Percentiles rank a stretch among this genome's conserved stretches.
These are phyloP conservation scores for Masticophis lateralis DNA, from an alignment of 2,797 vertebrate species.

Conservation along the genomic window DNA sequence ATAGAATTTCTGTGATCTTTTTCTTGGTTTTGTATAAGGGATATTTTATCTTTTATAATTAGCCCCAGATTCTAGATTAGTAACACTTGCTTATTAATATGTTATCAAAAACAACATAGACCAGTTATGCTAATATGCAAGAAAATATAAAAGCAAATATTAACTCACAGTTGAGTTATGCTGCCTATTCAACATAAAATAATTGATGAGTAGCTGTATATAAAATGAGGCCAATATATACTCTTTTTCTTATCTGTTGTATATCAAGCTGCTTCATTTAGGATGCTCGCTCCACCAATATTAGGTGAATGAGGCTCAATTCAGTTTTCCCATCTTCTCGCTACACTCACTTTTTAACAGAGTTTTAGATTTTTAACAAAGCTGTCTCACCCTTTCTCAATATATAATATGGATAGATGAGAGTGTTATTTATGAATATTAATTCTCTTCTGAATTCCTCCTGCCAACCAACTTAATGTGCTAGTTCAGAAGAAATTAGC, in stretches of 20 bases:
- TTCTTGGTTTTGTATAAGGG: background rate
- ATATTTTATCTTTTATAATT: background rate
- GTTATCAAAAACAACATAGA: background rate
- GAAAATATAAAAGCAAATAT: background rate
- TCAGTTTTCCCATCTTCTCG: background rate
- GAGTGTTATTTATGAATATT: background rate
- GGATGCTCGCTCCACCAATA: background rate
- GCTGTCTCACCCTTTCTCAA: background rate
- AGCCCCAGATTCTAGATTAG: background rate
- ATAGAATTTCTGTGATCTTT: background rate
- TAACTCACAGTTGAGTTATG: background rate
- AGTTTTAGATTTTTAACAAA: background rate
- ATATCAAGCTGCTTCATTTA: background rate
- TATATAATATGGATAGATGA: background rate
- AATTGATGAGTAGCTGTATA: background rate
- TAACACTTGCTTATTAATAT: background rate
- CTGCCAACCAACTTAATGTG: background rate
- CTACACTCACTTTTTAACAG: background rate
- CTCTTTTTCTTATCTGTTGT: background rate
- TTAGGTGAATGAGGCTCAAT: background rate
- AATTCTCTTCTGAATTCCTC: background rate
- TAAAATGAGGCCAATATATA: background rate
- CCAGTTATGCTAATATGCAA: background rate
- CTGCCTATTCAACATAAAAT: background rate
- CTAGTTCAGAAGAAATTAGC: background rate